Percentiles rank a stretch among this genome's conserved stretches.
These are phyloP conservation scores for Heliconius aoede DNA, from an alignment of 2,888 invertebrate genomes.

Conservation along the genomic window DNA sequence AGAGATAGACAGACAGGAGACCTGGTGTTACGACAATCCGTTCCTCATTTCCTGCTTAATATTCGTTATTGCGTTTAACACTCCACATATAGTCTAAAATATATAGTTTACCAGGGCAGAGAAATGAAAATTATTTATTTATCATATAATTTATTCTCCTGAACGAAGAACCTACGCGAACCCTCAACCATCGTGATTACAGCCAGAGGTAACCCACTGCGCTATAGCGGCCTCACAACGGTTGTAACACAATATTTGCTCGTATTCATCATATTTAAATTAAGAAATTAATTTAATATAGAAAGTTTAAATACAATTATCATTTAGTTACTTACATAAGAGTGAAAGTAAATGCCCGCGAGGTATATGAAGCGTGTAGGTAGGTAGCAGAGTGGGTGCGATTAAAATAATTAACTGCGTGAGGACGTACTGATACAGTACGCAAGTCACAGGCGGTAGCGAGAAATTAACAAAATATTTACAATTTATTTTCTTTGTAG, in stretches of 20 bases:
- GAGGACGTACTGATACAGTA: constrained; percentile 33
- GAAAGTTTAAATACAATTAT: not conserved
- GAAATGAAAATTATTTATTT: not conserved
- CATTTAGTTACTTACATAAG: not conserved
- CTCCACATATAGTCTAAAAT: too few species aligned
- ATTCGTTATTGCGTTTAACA: too few species aligned
- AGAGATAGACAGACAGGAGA: too few species aligned
- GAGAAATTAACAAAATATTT: not conserved
- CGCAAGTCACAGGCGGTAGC: not conserved
- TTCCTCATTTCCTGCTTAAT: too few species aligned
- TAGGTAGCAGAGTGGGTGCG: constrained; percentile 1
- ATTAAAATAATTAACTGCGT: constrained; percentile 42
- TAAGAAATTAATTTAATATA: not conserved
- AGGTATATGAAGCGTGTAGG: constrained; percentile 1
- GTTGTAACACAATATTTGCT: not conserved
- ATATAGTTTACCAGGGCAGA: too few species aligned
- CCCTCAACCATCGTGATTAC: not conserved
- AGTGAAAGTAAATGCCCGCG: constrained; percentile 4
- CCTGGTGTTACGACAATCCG: too few species aligned
- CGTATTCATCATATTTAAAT: not conserved
- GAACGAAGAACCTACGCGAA: not conserved
- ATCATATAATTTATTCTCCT: not conserved
- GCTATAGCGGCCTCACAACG: not conserved
- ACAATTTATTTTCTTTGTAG: too few species aligned
- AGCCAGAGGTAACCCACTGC: not conserved